Evolutionary conservation across 2,888 invertebrate genomes (phyloP).

Genomic region (Heliconius erato): DNA sequence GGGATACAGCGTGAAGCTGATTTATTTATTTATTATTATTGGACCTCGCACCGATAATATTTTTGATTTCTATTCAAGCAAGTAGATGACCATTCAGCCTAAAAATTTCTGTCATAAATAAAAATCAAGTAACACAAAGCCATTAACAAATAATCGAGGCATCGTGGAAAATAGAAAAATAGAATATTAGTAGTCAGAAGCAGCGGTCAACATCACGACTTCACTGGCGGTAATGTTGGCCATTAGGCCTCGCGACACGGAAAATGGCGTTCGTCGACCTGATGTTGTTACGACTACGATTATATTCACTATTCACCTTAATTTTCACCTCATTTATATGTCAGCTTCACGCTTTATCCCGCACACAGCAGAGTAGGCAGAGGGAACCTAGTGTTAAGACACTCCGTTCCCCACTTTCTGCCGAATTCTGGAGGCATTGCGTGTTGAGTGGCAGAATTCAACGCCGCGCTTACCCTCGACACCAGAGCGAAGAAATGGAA

Average conservation of each 20-base stretch:
- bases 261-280: slow-evolving; percentile 75
- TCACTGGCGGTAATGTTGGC: slow-evolving; percentile 75
- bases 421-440: no score
- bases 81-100: slow-evolving; percentile 1
- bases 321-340: neutral
- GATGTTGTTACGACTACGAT: slow-evolving; percentile 45
- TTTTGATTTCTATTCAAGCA: neutral
- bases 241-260: slow-evolving; percentile 76
- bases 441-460: no score
- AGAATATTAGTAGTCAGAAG: slow-evolving; percentile 67
- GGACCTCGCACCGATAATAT: slow-evolving; percentile 1
- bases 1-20: no score
- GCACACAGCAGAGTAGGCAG: no score
- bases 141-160: slow-evolving; percentile 52
- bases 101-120: slow-evolving; percentile 9
- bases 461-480: no score
- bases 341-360: neutral
- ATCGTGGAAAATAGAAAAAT: slow-evolving; percentile 69
- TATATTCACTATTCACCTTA: slow-evolving; percentile 28
- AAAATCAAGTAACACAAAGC: slow-evolving; percentile 9
- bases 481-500: no score
- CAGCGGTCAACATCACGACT: slow-evolving; percentile 76
- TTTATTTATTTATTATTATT: neutral
- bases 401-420: no score
- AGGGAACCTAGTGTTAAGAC: no score